These are phyloP conservation scores for Natator depressus DNA, from an alignment of 2,113 vertebrate genomes.

Conservation along the genomic window DNA sequence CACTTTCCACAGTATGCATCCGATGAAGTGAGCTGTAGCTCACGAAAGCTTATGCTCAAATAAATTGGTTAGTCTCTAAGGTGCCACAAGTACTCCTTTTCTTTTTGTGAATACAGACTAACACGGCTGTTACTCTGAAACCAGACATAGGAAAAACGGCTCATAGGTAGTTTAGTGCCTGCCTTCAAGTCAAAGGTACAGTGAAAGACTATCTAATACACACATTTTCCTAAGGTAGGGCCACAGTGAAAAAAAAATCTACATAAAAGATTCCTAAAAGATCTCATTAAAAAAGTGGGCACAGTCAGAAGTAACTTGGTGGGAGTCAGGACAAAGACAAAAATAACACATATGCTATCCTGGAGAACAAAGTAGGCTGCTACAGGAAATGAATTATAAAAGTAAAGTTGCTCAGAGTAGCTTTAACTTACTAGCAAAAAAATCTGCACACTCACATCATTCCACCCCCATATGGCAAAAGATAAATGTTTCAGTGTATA, in stretches of 20 bases:
- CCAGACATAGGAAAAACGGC: neutral
- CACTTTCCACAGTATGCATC: no score
- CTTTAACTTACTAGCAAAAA: neutral
- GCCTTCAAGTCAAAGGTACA: neutral
- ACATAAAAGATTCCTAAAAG: neutral
- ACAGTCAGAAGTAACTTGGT: neutral
- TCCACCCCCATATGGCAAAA: neutral
- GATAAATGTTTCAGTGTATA: neutral
- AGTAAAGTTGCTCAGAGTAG: neutral
- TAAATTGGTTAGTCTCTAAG: no score
- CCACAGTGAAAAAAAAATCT: neutral
- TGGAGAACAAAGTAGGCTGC: neutral
- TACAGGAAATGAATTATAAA: accelerated
- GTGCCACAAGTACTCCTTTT: no score
- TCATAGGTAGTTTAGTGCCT: neutral
- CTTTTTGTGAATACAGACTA: no score
- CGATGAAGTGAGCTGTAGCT: no score
- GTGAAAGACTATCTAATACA: neutral
- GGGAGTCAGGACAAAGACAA: neutral
- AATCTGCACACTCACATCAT: neutral
- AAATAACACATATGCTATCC: neutral
- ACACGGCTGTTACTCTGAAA: no score
- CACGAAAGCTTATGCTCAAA: no score
- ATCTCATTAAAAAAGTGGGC: neutral
- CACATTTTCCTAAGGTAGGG: neutral